phyloP scores from a whole-genome alignment of 2,113 vertebrate genomes.

The Varanus salvator region DNA sequence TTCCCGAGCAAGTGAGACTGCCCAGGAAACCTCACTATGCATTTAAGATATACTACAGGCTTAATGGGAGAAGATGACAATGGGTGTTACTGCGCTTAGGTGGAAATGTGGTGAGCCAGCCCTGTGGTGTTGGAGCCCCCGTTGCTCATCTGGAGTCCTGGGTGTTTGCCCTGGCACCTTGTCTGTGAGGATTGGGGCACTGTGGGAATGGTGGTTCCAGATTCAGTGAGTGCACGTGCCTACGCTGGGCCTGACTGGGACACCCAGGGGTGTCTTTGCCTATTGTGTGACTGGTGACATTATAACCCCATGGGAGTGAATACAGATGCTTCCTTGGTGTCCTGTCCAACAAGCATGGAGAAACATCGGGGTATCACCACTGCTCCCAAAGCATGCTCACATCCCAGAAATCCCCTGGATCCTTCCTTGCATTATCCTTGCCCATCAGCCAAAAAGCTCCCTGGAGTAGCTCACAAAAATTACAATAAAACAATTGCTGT shows the following conservation, averaged over 20 bases:
- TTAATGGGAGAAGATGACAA: background rate
- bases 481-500: too few species aligned
- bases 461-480: too few species aligned
- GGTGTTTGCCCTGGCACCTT: too few species aligned
- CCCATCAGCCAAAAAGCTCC: too few species aligned
- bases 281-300: background rate
- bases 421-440: too few species aligned
- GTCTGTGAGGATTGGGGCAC: too few species aligned
- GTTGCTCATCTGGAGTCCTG: too few species aligned
- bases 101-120: background rate
- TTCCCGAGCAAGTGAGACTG: too few species aligned
- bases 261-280: too few species aligned
- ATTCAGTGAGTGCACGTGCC: background rate
- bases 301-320: background rate
- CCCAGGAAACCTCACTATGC: too few species aligned
- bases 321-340: background rate
- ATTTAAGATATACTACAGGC: too few species aligned
- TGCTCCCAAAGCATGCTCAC: background rate
- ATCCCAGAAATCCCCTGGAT: background rate
- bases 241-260: background rate
- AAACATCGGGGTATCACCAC: background rate
- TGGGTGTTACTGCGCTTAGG: background rate
- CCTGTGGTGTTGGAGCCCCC: background rate
- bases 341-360: background rate
- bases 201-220: background rate